Percentiles rank a stretch among this genome's conserved stretches.
These are phyloP conservation scores for Carassius gibelio DNA, from an alignment of 2,113 vertebrate genomes.

Conservation along the genomic window DNA sequence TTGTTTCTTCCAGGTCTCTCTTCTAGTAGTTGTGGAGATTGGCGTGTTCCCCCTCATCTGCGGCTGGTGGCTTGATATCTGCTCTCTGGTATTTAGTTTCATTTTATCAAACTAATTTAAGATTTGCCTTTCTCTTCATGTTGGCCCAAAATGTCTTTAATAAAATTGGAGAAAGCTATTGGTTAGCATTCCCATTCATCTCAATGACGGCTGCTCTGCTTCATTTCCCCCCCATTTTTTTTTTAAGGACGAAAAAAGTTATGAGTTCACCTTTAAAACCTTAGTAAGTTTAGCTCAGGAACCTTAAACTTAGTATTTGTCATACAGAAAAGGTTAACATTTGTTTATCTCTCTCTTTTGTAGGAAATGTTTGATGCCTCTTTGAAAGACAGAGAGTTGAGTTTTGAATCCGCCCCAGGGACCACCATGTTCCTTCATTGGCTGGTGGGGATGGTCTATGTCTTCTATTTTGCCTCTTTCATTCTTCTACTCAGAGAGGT, in stretches of 20 bases:
- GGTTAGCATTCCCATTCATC: neutral
- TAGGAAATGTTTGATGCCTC: conserved; percentile 98
- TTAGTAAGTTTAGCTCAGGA: neutral
- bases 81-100: conserved; percentile 85
- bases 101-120: neutral
- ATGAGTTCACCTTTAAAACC: neutral
- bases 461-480: conserved; percentile 98
- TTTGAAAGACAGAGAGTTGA: conserved; percentile 89
- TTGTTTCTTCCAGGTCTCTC: conserved; percentile 81
- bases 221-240: neutral
- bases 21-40: conserved; percentile 95
- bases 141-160: neutral
- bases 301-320: neutral
- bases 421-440: conserved; percentile 98
- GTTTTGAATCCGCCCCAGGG: conserved; percentile 92
- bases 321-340: neutral
- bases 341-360: conserved; percentile 35
- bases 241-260: neutral
- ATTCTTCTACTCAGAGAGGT: conserved; percentile 96
- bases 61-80: conserved; percentile 98
- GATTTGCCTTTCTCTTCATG: neutral
- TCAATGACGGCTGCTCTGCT: neutral
- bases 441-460: conserved; percentile 97
- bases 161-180: neutral
- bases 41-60: conserved; percentile 97